These are phyloP conservation scores for Emberiza fucata DNA, from an alignment of 2,113 vertebrate species.

Conservation along the genomic window DNA sequence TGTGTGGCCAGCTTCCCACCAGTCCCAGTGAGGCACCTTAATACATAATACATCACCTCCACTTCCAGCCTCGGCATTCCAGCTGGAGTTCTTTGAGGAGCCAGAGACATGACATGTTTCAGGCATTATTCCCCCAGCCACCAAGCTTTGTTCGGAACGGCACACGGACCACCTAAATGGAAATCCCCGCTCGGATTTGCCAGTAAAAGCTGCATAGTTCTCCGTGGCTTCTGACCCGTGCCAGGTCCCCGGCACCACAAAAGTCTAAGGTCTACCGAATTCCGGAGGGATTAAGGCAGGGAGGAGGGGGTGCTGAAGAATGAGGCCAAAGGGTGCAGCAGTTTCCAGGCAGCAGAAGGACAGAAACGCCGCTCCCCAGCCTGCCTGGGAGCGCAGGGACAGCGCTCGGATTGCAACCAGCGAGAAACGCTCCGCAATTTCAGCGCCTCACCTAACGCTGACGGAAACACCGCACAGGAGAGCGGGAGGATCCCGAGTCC, in stretches of 20 bases:
- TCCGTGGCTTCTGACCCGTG: background rate
- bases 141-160: background rate
- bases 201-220: background rate
- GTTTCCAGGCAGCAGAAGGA: background rate
- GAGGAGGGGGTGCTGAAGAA: background rate
- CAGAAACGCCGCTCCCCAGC: background rate
- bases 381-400: background rate
- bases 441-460: background rate
- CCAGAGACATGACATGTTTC: background rate
- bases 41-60: slow-evolving; percentile 15
- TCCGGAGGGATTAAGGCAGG: background rate
- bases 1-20: background rate
- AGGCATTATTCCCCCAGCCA: background rate
- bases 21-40: background rate
- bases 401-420: fast-evolving
- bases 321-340: background rate
- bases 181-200: background rate
- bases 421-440: background rate
- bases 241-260: background rate
- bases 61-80: background rate
- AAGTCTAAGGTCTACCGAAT: background rate
- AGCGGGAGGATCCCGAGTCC: background rate
- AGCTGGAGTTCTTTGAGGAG: background rate
- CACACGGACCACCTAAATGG: background rate
- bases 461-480: background rate